These are phyloP conservation scores for Myotis davidii DNA, from an alignment of 2,113 vertebrate genomes.

Conservation along the genomic window DNA sequence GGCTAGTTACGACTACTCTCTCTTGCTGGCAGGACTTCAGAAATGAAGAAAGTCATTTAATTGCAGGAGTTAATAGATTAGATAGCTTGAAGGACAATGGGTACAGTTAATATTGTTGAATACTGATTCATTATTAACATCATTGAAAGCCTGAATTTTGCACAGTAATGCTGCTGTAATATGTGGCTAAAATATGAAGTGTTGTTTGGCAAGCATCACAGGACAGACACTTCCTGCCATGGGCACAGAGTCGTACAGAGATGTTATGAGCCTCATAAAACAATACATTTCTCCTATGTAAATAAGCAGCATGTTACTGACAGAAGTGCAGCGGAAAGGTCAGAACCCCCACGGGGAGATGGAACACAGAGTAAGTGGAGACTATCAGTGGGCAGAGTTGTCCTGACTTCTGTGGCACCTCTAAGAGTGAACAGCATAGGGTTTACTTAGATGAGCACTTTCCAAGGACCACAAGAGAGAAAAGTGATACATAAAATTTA, in stretches of 20 bases:
- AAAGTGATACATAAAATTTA: not conserved
- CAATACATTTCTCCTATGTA: not conserved
- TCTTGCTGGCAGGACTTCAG: slow-evolving; percentile 40
- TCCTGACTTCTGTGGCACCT: not conserved
- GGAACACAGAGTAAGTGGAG: not conserved
- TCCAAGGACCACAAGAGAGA: not conserved
- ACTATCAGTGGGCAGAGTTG: not conserved
- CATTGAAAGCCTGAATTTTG: not conserved
- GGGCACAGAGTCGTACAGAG: not conserved
- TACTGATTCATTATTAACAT: not conserved
- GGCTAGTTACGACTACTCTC: not conserved
- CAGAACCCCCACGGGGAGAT: not conserved
- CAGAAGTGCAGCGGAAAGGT: not conserved
- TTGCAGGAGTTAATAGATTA: not conserved
- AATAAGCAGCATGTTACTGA: not conserved
- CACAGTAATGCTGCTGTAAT: not conserved
- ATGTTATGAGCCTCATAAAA: not conserved
- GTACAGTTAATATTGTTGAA: slow-evolving; percentile 7
- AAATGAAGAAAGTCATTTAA: slow-evolving; percentile 50
- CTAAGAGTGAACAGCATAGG: not conserved
- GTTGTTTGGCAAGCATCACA: slow-evolving; percentile 12
- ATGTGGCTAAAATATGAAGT: not conserved
- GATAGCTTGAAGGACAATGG: slow-evolving; percentile 33
- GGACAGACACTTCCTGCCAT: not conserved
- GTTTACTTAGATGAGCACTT: not conserved